phyloP scores from a whole-genome alignment of 2,797 vertebrate genomes.

The Ceryle rudis region DNA sequence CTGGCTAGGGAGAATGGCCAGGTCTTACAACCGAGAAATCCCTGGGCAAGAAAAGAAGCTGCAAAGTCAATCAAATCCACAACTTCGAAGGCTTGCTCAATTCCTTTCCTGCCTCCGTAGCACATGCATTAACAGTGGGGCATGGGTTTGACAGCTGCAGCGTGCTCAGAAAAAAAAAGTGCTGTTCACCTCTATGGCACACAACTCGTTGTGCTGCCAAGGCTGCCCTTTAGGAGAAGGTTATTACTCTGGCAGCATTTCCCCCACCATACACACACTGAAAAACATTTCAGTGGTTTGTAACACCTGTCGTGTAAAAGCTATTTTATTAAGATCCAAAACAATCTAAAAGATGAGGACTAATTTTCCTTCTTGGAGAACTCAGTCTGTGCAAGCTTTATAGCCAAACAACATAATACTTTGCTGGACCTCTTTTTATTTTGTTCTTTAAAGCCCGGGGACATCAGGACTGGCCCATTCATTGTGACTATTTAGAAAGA shows the following conservation, averaged over 20 bases:
- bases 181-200: neutral
- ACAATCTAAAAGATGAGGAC: neutral
- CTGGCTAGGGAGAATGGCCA: neutral
- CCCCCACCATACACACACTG: neutral
- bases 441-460: neutral
- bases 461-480: neutral
- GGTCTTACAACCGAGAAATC: neutral
- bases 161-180: fast-evolving
- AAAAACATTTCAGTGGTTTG: neutral
- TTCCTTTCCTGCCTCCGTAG: neutral
- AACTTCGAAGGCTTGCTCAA: neutral
- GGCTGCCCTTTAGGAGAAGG: neutral
- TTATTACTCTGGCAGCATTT: neutral
- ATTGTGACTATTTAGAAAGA: neutral
- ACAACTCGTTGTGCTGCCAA: neutral
- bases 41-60: neutral
- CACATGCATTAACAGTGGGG: neutral
- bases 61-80: neutral
- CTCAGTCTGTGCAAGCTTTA: neutral
- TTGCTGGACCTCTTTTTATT: neutral
- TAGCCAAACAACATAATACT: neutral
- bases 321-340: neutral
- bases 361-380: neutral
- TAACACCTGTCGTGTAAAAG: neutral
- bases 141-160: neutral